phyloP scores from a whole-genome alignment of 2,797 vertebrate species.

The Gastrophryne carolinensis region DNA sequence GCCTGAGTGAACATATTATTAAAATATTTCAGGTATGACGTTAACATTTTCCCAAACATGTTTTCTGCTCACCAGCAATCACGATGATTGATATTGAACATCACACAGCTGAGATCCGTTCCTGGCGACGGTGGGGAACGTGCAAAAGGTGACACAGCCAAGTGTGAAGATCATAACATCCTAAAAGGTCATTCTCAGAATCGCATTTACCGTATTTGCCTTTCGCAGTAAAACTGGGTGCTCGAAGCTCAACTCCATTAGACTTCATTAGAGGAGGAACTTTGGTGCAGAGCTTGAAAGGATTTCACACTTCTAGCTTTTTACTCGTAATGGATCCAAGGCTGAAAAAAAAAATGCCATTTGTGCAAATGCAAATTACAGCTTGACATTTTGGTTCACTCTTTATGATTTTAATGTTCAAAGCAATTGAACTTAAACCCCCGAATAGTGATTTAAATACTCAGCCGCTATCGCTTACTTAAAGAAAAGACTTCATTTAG shows the following conservation, averaged over 20 bases:
- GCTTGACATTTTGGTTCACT: constrained; percentile 34
- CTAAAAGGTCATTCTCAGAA: constrained; percentile 43
- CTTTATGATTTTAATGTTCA: constrained; percentile 16
- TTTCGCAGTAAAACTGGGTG: constrained; percentile 29
- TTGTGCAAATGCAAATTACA: constrained; percentile 32
- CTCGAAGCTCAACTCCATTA: not conserved
- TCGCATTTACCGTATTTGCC: constrained; percentile 30
- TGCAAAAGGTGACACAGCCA: constrained; percentile 41
- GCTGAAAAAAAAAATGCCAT: constrained; percentile 30
- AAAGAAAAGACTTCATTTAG: not conserved
- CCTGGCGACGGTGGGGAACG: constrained; percentile 10
- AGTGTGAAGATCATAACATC: constrained; percentile 49
- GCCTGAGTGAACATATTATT: constrained; percentile 48
- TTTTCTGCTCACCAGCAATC: constrained; percentile 43
- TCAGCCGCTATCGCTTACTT: not conserved
- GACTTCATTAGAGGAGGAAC: constrained; percentile 31
- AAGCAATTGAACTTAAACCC: constrained; percentile 38
- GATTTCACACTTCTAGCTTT: constrained; percentile 1
- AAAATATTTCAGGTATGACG: constrained; percentile 53
- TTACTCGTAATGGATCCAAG: constrained; percentile 7
- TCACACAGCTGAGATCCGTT: constrained; percentile 34
- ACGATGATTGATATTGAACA: constrained; percentile 48
- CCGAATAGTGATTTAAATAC: constrained; percentile 9
- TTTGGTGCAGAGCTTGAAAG: not conserved
- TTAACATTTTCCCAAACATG: constrained; percentile 52